A percentile compares a stretch with the other conserved stretches of the same genome.
Evolutionary conservation across 2,797 vertebrate species (phyloP).

Genomic region (Pitangus sulphuratus): DNA sequence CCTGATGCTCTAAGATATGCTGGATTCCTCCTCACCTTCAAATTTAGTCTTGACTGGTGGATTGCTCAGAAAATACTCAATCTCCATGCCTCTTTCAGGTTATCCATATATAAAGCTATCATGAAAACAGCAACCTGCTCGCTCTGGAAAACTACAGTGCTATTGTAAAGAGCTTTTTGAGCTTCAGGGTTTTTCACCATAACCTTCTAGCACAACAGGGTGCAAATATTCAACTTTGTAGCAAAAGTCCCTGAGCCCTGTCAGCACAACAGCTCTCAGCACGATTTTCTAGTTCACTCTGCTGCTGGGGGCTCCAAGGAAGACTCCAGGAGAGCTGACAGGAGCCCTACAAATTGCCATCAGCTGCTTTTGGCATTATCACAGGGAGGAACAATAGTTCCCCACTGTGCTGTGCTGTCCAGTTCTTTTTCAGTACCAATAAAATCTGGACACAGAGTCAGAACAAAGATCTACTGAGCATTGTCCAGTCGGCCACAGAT

Average conservation of each 20-base stretch:
- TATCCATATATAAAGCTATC: not conserved
- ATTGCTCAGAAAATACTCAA: slow-evolving; percentile 1
- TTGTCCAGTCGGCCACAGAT: not conserved
- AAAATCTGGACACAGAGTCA: not conserved
- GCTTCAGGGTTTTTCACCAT: not conserved
- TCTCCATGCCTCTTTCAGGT: not conserved
- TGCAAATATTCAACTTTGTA: not conserved
- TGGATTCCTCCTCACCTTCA: not conserved
- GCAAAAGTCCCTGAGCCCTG: not conserved
- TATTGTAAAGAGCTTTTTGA: not conserved
- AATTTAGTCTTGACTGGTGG: not conserved
- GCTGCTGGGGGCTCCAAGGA: not conserved
- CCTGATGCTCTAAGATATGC: not conserved
- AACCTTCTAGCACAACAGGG: not conserved
- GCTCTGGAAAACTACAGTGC: not conserved
- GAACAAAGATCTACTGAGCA: not conserved
- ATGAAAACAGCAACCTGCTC: not conserved
- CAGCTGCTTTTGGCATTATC: not conserved
- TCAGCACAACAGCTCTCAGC: not conserved
- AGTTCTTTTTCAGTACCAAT: not conserved
- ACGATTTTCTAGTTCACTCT: not conserved
- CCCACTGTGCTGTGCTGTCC: not conserved
- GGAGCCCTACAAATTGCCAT: not conserved
- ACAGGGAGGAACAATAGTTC: not conserved
- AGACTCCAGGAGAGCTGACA: not conserved